A percentile compares a stretch with the other conserved stretches of the same genome.
phyloP scores from a whole-genome alignment of 64 coral and sea anemone species.

The Montipora efflorescens region DNA sequence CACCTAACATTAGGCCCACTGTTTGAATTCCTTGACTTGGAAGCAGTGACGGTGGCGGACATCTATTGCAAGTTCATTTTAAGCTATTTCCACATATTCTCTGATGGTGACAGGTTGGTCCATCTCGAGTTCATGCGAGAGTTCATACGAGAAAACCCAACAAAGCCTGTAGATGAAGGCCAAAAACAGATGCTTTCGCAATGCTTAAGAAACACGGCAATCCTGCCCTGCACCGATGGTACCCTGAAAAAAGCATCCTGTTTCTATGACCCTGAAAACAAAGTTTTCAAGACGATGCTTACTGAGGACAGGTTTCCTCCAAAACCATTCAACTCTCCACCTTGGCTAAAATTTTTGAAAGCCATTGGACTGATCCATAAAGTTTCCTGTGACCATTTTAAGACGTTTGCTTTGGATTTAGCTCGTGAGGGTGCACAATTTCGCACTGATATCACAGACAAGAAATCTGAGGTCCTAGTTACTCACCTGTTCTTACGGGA shows the following conservation, averaged over 20 bases:
- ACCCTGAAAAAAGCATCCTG: constrained; percentile 13
- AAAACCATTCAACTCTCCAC: neutral
- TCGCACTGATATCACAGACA: neutral
- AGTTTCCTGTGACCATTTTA: constrained; percentile 35
- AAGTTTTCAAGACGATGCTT: constrained; percentile 64
- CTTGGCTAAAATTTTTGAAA: constrained; percentile 56
- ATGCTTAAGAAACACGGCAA: constrained; percentile 10
- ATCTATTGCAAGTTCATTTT: constrained; percentile 67
- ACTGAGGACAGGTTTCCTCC: constrained; percentile 42
- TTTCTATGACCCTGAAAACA: constrained; percentile 34
- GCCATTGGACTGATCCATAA: constrained; percentile 28
- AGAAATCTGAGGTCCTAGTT: constrained; percentile 46
- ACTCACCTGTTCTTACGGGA: constrained; percentile 31
- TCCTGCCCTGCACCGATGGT: neutral
- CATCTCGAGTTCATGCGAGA: constrained; percentile 30
- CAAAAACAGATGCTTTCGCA: neutral
- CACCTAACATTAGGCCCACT: neutral
- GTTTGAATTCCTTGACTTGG: constrained; percentile 7
- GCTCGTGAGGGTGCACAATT: constrained; percentile 18
- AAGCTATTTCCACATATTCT: neutral
- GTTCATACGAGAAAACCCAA: neutral
- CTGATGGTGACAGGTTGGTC: neutral
- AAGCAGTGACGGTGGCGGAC: constrained; percentile 28
- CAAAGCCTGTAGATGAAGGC: neutral
- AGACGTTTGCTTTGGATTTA: constrained; percentile 28